phyloP scores from a whole-genome alignment of 2,113 vertebrate genomes.

The Anarrhichthys ocellatus region DNA sequence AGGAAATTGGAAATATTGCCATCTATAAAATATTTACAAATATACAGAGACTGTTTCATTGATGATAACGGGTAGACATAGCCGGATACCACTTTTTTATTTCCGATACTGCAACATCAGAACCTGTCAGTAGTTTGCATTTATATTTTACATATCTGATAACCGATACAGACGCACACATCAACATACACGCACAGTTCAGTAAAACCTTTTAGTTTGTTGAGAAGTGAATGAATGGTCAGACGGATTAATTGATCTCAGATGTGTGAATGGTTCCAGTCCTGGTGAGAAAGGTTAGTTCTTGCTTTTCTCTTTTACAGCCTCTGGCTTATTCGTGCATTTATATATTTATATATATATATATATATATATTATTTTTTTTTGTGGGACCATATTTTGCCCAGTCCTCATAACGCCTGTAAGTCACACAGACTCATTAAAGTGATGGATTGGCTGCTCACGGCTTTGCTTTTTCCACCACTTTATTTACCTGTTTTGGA shows the following conservation, averaged over 20 bases:
- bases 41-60: no score
- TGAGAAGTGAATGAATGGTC: conserved; percentile 46
- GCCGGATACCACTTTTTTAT: no score
- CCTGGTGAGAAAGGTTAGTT: conserved; percentile 53
- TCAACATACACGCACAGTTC: background rate
- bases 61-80: no score
- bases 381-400: conserved; percentile 30
- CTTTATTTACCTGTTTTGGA: conserved; percentile 57
- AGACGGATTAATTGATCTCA: conserved; percentile 75
- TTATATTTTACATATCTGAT: background rate
- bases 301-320: conserved; percentile 49
- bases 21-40: no score
- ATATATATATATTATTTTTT: conserved; percentile 13
- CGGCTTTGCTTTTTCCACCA: conserved; percentile 35
- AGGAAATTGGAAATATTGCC: no score
- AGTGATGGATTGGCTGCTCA: conserved; percentile 65
- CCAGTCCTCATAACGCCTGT: conserved; percentile 58
- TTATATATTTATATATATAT: conserved; percentile 41
- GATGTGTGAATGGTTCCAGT: conserved; percentile 74
- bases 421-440: conserved; percentile 70
- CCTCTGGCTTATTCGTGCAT: conserved; percentile 30
- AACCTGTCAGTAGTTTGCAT: background rate
- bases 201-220: conserved; percentile 26
- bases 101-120: no score
- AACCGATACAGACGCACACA: background rate